Percentiles rank a stretch among this genome's conserved stretches.
Conservation (phyloP, 2,113 vertebrate species). For the Piaya cayana region DNA sequence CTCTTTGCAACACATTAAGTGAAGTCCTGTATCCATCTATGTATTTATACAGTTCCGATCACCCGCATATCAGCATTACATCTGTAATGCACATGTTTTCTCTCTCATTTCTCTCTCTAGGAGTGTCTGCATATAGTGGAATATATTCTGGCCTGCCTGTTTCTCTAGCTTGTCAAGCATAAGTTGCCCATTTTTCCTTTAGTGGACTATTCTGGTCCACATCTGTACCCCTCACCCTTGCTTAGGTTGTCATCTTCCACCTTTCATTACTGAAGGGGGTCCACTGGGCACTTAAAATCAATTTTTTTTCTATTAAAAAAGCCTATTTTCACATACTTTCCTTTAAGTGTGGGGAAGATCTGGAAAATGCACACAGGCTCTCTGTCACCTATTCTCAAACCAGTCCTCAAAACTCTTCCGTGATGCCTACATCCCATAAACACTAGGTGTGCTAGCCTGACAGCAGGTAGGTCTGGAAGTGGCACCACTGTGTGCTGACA, state of each 20-base stretch:
- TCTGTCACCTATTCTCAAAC: background rate
- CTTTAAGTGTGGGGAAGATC: background rate
- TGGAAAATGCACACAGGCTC: background rate
- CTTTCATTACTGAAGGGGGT: fast-evolving
- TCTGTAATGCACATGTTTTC: background rate
- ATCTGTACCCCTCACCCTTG: background rate
- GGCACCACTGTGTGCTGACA: background rate
- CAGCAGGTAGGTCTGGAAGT: background rate
- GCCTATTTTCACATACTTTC: background rate
- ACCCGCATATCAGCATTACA: background rate
- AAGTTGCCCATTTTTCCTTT: background rate
- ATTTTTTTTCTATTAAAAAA: background rate
- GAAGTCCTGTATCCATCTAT: background rate
- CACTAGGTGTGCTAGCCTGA: background rate
- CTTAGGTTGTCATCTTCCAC: background rate
- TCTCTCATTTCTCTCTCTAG: background rate
- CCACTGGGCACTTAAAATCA: background rate
- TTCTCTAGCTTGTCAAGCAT: background rate
- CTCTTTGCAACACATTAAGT: slow-evolving; percentile 7
- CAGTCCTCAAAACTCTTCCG: fast-evolving
- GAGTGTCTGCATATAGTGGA: background rate
- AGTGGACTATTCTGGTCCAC: fast-evolving
- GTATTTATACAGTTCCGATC: slow-evolving; percentile 23
- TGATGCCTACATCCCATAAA: fast-evolving
- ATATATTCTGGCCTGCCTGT: background rate